Evolutionary conservation across 2,113 vertebrate genomes (phyloP), one percentile per base, ranked within the genome.

Genomic region (Turdus rufiventris): DNA sequence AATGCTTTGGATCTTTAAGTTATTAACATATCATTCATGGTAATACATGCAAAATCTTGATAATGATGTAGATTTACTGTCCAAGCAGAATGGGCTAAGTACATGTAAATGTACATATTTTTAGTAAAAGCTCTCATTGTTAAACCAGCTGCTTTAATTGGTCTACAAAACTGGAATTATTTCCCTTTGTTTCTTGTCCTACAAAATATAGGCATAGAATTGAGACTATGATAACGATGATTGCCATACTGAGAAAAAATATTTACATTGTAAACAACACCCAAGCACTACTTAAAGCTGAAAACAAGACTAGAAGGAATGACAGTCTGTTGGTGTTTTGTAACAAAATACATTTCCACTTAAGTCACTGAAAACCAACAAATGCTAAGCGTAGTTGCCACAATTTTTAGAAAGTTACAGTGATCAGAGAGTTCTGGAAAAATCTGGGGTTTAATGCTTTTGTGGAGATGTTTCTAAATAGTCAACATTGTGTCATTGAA

Each of bases 211-310:
- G 82, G 12, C 45, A n/a, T 54, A 56, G 54, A 89, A 63, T 73
- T 94, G 91, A 78, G 45, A 28, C 54, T 91, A 71, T 33, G 28
- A 70, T 85, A 79, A 75, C 4, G 48, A 74, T 93, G 68, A 91
- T 61, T 96, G 43, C 71, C 12, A 15, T 73, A 51, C 38, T 92
- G 58, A 74, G 89, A 93, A 91, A 53, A 93, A 94, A 91, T 87
- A 89, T 95, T 96, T 95, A 95, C 76, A 63, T 86, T 93, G 18
- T 86, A 91, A 95, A 68, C 81, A 93, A 29, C 63, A 66, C 57
- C 33, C 66, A 88, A 93, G 20, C 53, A 70, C 38, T 28, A 86
- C 45, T 89, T 92, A 81, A 87, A 88, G 38, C 38, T 94, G 78
- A 74, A 93, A 94, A 70, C 36, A 81, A 75, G 74, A 67, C 56